Evolutionary conservation across 2,113 vertebrate species (phyloP).

Genomic region (Paramormyrops kingsleyae): DNA sequence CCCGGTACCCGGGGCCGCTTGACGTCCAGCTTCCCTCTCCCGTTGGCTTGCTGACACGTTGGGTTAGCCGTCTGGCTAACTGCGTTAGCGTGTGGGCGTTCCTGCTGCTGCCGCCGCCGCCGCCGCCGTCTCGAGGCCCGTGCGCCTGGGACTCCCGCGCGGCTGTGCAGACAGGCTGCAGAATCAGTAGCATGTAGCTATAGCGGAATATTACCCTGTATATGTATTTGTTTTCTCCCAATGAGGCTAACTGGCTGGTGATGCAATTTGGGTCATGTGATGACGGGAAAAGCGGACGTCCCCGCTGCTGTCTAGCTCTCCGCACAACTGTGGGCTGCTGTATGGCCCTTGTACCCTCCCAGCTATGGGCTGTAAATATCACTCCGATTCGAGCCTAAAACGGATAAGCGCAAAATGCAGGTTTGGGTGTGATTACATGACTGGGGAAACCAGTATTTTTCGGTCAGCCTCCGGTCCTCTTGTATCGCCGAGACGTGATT

Average conservation of each 20-base stretch:
- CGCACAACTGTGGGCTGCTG: neutral
- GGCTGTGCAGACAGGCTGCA: neutral
- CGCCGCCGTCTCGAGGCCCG: neutral
- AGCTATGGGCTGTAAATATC: neutral
- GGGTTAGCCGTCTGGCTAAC: neutral
- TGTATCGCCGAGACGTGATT: neutral
- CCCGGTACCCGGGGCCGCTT: neutral
- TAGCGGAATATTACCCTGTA: neutral
- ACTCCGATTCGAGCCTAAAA: neutral
- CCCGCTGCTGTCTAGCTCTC: neutral
- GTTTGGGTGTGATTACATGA: neutral
- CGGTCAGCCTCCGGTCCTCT: neutral
- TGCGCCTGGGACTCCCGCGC: neutral
- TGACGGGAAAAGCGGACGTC: neutral
- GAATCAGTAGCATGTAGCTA: neutral
- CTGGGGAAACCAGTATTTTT: neutral
- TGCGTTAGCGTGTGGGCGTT: constrained; percentile 9
- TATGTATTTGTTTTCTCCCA: neutral
- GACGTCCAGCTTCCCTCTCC: neutral
- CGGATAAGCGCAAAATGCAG: neutral
- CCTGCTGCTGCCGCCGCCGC: neutral
- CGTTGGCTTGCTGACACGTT: neutral
- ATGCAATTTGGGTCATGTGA: constrained; percentile 8
- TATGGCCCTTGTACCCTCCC: neutral
- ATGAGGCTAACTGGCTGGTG: neutral